Percentiles rank a stretch among this genome's conserved stretches.
Evolutionary conservation across 1,140 invertebrate genomes (phyloP).

Genomic region (Anastrepha ludens): DNA sequence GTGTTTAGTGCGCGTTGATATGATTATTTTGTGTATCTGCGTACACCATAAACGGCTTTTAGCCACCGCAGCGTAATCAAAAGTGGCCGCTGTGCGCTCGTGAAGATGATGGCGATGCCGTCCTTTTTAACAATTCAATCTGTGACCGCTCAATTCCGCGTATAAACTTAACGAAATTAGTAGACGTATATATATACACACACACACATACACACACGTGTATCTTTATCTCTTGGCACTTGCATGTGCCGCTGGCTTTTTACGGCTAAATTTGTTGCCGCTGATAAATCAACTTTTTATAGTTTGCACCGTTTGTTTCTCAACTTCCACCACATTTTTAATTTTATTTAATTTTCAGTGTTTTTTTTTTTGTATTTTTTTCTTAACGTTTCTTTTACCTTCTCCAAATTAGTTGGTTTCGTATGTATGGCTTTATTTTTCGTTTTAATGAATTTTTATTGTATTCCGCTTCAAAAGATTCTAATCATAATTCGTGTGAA

Average conservation of each 20-base stretch:
- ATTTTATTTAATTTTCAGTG: slow-evolving; percentile 19
- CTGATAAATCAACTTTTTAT: slow-evolving; percentile 52
- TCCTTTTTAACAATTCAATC: slow-evolving; percentile 33
- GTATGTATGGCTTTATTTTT: slow-evolving; percentile 38
- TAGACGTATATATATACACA: background rate
- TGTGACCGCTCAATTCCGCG: slow-evolving; percentile 11
- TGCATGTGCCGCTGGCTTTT: slow-evolving; percentile 1
- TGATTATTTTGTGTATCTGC: background rate
- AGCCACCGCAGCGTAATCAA: background rate
- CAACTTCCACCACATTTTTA: background rate
- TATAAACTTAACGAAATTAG: background rate
- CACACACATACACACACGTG: background rate
- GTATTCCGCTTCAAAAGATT: slow-evolving; percentile 59
- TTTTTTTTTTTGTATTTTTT: background rate
- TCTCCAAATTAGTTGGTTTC: background rate
- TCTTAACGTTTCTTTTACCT: background rate
- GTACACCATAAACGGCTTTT: background rate
- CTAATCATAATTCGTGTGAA: slow-evolving; percentile 71
- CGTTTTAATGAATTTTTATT: slow-evolving; percentile 38
- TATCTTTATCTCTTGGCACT: background rate
- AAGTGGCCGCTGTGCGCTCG: background rate
- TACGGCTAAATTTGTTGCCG: slow-evolving; percentile 27
- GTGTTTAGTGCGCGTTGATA: background rate
- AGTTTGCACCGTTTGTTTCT: slow-evolving; percentile 26
- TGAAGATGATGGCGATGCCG: background rate